Conservation (phyloP, 1,140 invertebrate genomes). For the Drosophila elegans region DNA sequence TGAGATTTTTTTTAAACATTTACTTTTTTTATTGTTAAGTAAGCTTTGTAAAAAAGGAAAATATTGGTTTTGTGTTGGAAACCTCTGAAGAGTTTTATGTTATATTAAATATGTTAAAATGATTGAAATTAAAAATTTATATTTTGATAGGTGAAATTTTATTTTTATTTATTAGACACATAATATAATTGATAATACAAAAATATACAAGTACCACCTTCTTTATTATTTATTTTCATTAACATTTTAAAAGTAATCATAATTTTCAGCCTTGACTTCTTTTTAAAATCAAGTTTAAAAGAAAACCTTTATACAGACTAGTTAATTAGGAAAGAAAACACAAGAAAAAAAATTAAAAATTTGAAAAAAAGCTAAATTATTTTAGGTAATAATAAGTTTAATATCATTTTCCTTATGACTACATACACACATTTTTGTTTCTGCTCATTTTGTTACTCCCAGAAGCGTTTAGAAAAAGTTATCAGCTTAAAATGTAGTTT, state of each 20-base stretch:
- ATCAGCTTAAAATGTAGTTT: constrained; percentile 64
- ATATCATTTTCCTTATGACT: constrained; percentile 22
- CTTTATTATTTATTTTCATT: background rate
- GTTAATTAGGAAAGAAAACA: background rate
- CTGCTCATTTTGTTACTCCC: constrained; percentile 29
- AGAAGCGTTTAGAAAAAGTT: constrained; percentile 76
- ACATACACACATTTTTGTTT: constrained; percentile 33
- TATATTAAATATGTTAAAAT: background rate
- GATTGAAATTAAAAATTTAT: background rate
- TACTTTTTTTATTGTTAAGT: too few species aligned
- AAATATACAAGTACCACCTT: too few species aligned
- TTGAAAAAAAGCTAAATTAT: background rate
- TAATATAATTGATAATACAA: too few species aligned
- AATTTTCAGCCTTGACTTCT: background rate
- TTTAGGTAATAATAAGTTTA: background rate
- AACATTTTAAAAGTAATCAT: background rate
- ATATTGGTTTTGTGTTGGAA: background rate
- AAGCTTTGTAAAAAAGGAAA: too few species aligned
- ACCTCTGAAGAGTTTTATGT: background rate
- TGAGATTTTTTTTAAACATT: too few species aligned
- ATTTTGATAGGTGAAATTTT: too few species aligned
- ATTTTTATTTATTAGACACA: too few species aligned
- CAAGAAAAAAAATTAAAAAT: background rate
- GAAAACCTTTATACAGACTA: constrained; percentile 12
- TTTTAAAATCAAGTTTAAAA: background rate